Base-by-base conservation (phyloP, 2,113 vertebrate genomes). In the Megaptera novaeangliae region DNA sequence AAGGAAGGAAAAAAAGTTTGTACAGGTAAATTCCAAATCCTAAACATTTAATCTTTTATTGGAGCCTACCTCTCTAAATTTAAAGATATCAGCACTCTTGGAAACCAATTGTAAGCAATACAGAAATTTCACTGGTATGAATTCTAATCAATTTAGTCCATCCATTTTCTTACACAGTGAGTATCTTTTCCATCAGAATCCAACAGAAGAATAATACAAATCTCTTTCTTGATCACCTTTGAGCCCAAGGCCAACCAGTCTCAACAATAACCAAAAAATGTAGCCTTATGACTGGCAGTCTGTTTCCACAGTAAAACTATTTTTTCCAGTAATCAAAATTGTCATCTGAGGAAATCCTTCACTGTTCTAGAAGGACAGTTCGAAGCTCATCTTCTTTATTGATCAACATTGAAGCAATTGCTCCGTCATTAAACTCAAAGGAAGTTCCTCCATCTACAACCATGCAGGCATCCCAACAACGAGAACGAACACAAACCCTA, bases 381-480 rank as follows among this genome's bases (percentile, higher is more conserved):
- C 99, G 99, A n/a, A 99, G 99, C 94, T 99, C 99, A 95, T 99
- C 99, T 49, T 99, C 99, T 69, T 99, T 98, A 31, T 99, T 98
- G 71, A 99, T 99, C 98, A 98, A 96, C 98, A 99, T 99, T 0
- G 99, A 99, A 63, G 99, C 99, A 87, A 99, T 99, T 6, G 99
- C 99, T 15, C 99, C 99, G 31, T 99, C 99, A 57, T 99, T 99
- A 97, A 99, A 99, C 96, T 99, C 99, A 75, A 99, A 99, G 12
- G 99, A 99, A 9, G 99, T 99, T 95, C 99, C 99, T 46, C 99
- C 99, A 66, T 99, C 99, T 18, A 99, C 99, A 98, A 99, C 99
- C 99, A 99, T 99, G 96, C 99, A 99, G 6, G 99, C 99, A 41
- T 99, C 99, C 99, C 99, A 99, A 69, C 99, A 99, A 14, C 99